Evolutionary conservation across 2,113 vertebrate genomes (phyloP).

Genomic region (Tragelaphus buxtoni): DNA sequence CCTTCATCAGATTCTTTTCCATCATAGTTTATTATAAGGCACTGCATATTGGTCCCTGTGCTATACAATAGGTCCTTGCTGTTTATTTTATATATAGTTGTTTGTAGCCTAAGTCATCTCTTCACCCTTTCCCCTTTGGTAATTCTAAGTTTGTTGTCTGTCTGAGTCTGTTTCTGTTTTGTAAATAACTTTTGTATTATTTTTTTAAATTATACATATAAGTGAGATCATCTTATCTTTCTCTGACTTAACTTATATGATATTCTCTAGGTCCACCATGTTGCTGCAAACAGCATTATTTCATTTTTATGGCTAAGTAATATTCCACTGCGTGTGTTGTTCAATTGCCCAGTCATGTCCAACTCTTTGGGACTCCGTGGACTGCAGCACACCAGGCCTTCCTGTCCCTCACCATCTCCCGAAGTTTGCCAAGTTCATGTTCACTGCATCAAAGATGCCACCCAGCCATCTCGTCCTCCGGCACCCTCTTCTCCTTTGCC

Average conservation of each 20-base stretch:
- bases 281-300: background rate
- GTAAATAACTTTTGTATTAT: background rate
- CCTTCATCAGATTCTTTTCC: background rate
- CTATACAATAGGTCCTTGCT: background rate
- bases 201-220: background rate
- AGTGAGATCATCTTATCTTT: background rate
- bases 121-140: background rate
- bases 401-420: background rate
- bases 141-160: background rate
- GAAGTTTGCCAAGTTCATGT: background rate
- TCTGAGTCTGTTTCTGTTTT: background rate
- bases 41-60: background rate
- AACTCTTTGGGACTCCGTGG: background rate
- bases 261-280: background rate
- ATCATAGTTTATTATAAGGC: background rate
- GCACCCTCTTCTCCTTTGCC: background rate
- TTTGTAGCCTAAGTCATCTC: background rate
- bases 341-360: background rate
- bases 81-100: background rate
- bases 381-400: background rate
- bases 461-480: background rate
- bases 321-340: background rate
- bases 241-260: background rate
- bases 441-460: background rate
- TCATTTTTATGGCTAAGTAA: background rate